Conservation (phyloP, 2,888 invertebrate species). For the Liodrosophila aerea region DNA sequence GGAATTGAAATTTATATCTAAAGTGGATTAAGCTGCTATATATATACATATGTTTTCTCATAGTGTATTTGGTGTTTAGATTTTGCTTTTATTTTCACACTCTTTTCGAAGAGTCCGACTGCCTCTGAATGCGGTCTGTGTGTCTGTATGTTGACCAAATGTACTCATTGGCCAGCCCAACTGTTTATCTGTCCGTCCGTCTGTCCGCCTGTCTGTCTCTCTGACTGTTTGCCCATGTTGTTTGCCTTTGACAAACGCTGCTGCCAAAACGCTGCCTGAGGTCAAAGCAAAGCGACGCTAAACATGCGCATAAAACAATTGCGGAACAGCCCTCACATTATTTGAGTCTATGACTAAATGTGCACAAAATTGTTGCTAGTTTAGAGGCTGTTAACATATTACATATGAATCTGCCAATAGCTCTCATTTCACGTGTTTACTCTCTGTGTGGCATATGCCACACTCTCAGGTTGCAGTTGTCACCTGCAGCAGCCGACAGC, state of each 20-base stretch:
- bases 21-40: too few relatives aligned
- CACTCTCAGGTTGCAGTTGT: constrained; percentile 12
- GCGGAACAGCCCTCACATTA: constrained; percentile 55
- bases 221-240: constrained; percentile 42
- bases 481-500: background rate
- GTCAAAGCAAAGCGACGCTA: constrained; percentile 47
- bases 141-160: constrained; percentile 3
- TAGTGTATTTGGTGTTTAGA: too few relatives aligned
- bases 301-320: constrained; percentile 56
- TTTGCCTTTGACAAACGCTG: constrained; percentile 48
- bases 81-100: too few relatives aligned
- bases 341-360: constrained; percentile 19
- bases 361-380: constrained; percentile 18
- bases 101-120: too few relatives aligned
- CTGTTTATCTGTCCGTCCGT: background rate
- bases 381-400: constrained; percentile 28
- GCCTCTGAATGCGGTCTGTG: constrained; percentile 36
- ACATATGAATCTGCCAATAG: constrained; percentile 1
- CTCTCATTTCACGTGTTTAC: too few relatives aligned
- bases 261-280: constrained; percentile 43
- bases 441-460: constrained; percentile 17
- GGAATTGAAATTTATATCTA: too few relatives aligned
- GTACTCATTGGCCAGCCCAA: background rate
- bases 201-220: constrained; percentile 25
- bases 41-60: too few relatives aligned